Evolutionary conservation across 2,113 vertebrate species (phyloP), one percentile per base, ranked within the genome.

Genomic region (Pyrgilauda ruficollis): DNA sequence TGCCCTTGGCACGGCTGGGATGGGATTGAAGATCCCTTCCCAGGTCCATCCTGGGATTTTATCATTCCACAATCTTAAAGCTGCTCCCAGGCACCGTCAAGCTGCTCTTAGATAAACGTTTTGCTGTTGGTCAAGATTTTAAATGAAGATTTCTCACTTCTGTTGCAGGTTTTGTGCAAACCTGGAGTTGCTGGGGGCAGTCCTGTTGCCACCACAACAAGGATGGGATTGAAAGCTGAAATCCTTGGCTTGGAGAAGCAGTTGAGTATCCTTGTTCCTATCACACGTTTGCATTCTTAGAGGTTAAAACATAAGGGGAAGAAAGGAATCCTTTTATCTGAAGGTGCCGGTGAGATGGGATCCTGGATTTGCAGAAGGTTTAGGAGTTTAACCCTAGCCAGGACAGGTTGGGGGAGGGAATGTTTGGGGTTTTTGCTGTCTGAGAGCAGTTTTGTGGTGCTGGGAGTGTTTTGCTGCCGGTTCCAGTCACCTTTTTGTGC

Each of bases 241-340:
- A 98, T 98, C 73, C 58, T 98, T 22, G 95, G 97, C 23, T 44
- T 98, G 83, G 67, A 97, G 47, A 82, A 98, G 87, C 96, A 97
- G 98, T 98, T 98, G 96, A 98, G 98, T 98, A 31, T 80, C 27
- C 5, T 11, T 9, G 28, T 56, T 59, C 11, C 50, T 50, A 6
- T 20, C 14, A 1, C 2, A 0, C 4, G 5, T 13, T 76, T 49
- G 11, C 4, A 2, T 37, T 72, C 16, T 35, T 11, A 16, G 9
- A 8, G 4, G 3, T n/a, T 21, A 9, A 43, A 50, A 58, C 23
- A 26, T 7, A 6, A 22, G 4, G 15, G 14, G 12, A 26, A 21
- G 15, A 31, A 33, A 33, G 12, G 13, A 30, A 30, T 59, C 9
- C 13, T n/a, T 63, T 44, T 11, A 5, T 46, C 23, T 55, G 53